Conservation (phyloP, 2,797 vertebrate species). For the Rhabdophis nuchalis region DNA sequence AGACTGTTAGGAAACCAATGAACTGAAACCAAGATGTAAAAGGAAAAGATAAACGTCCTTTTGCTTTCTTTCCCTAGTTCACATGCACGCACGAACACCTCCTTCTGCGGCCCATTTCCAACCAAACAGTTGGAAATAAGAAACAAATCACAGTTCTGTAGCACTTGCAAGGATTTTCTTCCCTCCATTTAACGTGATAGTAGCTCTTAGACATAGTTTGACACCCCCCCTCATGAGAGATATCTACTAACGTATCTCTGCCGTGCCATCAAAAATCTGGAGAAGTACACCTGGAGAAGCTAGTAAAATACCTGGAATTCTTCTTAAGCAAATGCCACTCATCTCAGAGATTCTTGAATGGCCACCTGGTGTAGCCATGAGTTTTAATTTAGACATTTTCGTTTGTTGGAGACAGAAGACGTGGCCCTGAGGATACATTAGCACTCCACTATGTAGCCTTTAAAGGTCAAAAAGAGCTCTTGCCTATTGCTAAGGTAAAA, state of each 20-base stretch:
- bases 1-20: too few species aligned
- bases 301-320: background rate
- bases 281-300: background rate
- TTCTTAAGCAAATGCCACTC: background rate
- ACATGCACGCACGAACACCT: too few species aligned
- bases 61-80: too few species aligned
- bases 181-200: background rate
- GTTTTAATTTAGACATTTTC: background rate
- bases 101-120: background rate
- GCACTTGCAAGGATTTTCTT: background rate
- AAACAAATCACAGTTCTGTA: background rate
- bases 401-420: background rate
- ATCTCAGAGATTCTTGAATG: background rate
- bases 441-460: background rate
- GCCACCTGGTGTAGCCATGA: background rate
- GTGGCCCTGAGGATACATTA: background rate
- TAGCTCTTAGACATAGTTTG: background rate
- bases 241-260: background rate
- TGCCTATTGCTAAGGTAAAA: background rate
- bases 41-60: too few species aligned
- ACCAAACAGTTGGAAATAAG: background rate
- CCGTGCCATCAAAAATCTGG: background rate
- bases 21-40: too few species aligned
- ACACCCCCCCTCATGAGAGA: background rate
- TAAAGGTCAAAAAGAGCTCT: background rate